Conservation (phyloP, 2,113 vertebrate species). For the Acanthochromis polyacanthus region DNA sequence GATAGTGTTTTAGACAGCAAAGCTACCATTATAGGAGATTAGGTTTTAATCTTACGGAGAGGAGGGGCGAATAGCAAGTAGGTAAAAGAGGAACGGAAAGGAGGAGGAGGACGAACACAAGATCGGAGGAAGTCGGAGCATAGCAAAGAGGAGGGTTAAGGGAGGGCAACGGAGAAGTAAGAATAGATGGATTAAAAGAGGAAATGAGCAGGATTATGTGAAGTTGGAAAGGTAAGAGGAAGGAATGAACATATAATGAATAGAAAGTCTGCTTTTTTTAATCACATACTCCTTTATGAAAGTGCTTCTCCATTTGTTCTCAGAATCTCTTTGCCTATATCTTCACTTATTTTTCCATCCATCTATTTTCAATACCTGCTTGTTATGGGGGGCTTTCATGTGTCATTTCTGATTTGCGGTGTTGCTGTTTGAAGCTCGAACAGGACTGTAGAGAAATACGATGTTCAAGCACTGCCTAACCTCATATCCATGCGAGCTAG, state of each 20-base stretch:
- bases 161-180: constrained; percentile 43
- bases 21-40: constrained; percentile 69
- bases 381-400: constrained; percentile 1
- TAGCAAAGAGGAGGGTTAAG: constrained; percentile 36
- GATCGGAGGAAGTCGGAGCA: constrained; percentile 49
- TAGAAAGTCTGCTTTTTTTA: constrained; percentile 46
- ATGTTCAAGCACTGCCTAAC: constrained; percentile 28
- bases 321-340: constrained; percentile 4
- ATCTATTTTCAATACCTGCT: constrained; percentile 29
- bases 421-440: constrained; percentile 52
- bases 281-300: constrained; percentile 34
- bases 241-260: constrained; percentile 42
- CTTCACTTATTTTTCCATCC: background rate
- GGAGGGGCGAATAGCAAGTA: constrained; percentile 45
- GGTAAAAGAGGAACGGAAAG: constrained; percentile 15
- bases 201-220: constrained; percentile 59
- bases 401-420: constrained; percentile 49
- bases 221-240: constrained; percentile 31
- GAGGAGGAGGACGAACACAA: constrained; percentile 34
- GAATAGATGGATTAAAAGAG: constrained; percentile 60
- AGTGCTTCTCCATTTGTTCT: constrained; percentile 38
- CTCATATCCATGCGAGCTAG: constrained; percentile 16
- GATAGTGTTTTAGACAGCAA: constrained; percentile 72
- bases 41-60: constrained; percentile 64
- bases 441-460: constrained; percentile 38